Evolutionary conservation across 2,888 invertebrate genomes (phyloP), one percentile per base, ranked within the genome.

Genomic region (Agriotes lineatus): DNA sequence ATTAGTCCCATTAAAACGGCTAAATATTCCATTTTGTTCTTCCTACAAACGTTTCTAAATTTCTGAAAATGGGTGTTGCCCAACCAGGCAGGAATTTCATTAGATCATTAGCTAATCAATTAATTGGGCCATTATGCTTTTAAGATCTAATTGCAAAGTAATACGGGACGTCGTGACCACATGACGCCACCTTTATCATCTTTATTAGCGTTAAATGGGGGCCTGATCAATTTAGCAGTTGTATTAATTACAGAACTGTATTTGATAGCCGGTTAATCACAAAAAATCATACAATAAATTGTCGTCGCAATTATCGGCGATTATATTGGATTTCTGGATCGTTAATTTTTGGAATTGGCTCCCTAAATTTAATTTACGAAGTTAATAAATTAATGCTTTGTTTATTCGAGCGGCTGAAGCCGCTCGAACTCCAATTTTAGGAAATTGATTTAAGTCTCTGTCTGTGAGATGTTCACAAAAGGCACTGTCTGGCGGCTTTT

Each of bases 271-370:
- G 59, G 70, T 74, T 73, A 72, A 73, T 75, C 67, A 70, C 69
- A 74, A 72, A 74, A 74, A 75, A 72, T 72, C 70, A 64, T 67
- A 74, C 72, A 72, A 74, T 74, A 74, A 74, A 74, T 74, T 72
- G 70, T 69, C 67, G 58, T 60, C 33, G 65, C 71, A 74, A 74
- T 74, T 74, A 74, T 71, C 67, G 45, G 63, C 72, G 69, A 74
- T 75, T 69, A 75, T 73, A 69, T 70, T 72, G 70, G 71, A 68
- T 69, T 75, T 75, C 71, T 72, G 70, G 72, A 67, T 73, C 75
- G 72, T 75, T 75, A 75, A 74, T 74, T 75, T 74, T 73, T 72
- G 60, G 62, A 65, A 69, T 67, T 58, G 39, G 59, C 22, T 67
- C 69, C 71, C 66, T 56, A 52, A 61, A 61, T 60, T 60, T 60